Conservation (phyloP, 2,113 vertebrate species). For the Mesoclemmys tuberculata region DNA sequence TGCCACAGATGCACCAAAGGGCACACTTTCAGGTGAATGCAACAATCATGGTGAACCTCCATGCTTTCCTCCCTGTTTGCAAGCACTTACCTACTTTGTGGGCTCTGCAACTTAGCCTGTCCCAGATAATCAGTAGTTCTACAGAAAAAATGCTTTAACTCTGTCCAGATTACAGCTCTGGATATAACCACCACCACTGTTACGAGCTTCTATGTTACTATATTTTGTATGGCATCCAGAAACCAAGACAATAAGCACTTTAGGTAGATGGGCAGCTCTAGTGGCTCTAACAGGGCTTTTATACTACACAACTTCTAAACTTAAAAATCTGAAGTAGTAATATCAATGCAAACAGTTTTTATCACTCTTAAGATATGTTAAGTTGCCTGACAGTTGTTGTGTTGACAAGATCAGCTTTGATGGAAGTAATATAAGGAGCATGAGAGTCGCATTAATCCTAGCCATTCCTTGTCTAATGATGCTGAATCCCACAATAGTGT, state of each 20-base stretch:
- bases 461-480: background rate
- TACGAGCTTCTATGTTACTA: background rate
- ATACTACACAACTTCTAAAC: background rate
- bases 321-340: background rate
- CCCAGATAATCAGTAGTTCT: background rate
- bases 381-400: background rate
- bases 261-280: rapidly evolving
- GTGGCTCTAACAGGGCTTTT: background rate
- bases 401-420: background rate
- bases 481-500: background rate
- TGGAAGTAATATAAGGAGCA: background rate
- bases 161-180: background rate
- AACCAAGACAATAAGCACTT: background rate
- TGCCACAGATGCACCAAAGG: background rate
- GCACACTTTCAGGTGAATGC: background rate
- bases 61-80: rapidly evolving
- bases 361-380: background rate
- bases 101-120: background rate
- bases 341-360: background rate
- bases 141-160: background rate
- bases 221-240: background rate
- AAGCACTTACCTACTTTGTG: background rate
- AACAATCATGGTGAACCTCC: background rate
- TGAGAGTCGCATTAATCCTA: background rate
- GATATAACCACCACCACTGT: background rate